Conservation (phyloP, 2,797 vertebrate genomes). For the Squalus acanthias region DNA sequence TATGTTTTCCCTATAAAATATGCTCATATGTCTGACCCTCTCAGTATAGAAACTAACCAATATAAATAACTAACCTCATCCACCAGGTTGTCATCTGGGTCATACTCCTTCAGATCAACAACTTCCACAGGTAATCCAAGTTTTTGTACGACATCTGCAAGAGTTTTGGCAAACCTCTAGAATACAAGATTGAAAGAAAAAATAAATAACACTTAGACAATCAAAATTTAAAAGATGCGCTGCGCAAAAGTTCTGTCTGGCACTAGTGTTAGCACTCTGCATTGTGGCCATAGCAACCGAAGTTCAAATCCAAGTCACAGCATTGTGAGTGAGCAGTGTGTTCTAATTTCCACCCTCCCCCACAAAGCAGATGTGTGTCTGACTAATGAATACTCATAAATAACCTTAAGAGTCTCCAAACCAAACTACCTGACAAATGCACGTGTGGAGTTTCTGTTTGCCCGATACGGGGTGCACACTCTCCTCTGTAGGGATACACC, state of each 20-base stretch:
- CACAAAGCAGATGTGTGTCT: not conserved
- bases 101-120: constrained; percentile 76
- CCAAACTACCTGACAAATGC: not conserved
- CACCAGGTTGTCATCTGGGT: constrained; percentile 78
- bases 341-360: not conserved
- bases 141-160: constrained; percentile 62
- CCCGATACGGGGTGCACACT: not conserved
- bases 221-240: not conserved
- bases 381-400: not conserved
- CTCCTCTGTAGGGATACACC: not conserved
- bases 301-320: not conserved
- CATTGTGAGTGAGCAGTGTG: not conserved
- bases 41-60: not conserved
- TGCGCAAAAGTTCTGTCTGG: not conserved
- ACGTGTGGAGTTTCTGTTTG: not conserved
- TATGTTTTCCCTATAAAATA: too few relatives aligned
- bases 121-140: constrained; percentile 62
- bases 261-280: not conserved
- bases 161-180: constrained; percentile 72
- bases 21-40: too few relatives aligned
- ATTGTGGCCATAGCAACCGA: not conserved
- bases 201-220: not conserved
- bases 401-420: not conserved
- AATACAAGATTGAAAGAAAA: not conserved
- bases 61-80: constrained; percentile 71